Base-by-base conservation (phyloP, 1,140 invertebrate genomes). In the Arion vulgaris region DNA sequence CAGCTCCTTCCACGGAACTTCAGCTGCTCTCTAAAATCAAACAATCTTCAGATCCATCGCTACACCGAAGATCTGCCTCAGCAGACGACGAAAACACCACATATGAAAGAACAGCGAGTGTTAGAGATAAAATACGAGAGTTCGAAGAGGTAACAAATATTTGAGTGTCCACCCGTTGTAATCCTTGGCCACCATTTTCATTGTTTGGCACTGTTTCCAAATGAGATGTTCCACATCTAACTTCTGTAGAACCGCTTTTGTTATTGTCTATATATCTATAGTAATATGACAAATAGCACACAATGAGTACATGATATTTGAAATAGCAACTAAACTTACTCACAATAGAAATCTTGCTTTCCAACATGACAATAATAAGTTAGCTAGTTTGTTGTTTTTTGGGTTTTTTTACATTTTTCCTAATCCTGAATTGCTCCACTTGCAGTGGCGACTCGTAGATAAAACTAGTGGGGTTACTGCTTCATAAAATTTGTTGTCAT, bases 61-160 rank as follows among this genome's bases (percentile, higher is more conserved):
- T 32, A 80, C 73, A n/a, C 13, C 38, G 17, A 41, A 23, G n/a
- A 32, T 34, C n/a, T 66, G n/a, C 62, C n/a, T 66, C 62, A 32
- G 62, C 28, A 28, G 28, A 66, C 11, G 2, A 53, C n/a, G 51
- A 28, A 11, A 23, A 13, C 62, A 32, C 9, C 28, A 66, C 28
- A 4, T 45, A 45, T 13, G 75, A 71, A 45, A 66, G 69, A 53
- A 53, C 34, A 36, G 28, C 82, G 13, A 85, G 79, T 66, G 79
- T 87, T 36, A 83, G 85, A 69, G 86, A 85, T 53, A 86, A 87
- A 68, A 85, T 87, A 38, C 82, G 82, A 78, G 83, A 73, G 19
- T 88, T 84, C 82, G 87, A 88, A 81, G 80, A 86, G 86, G 87
- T 88, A 85, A 83, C 34, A 4, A 57, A 19, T 57, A 23, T n/a